These are phyloP conservation scores for Phytoseiulus persimilis DNA, from an alignment of 2,888 invertebrate species.

Conservation along the genomic window DNA sequence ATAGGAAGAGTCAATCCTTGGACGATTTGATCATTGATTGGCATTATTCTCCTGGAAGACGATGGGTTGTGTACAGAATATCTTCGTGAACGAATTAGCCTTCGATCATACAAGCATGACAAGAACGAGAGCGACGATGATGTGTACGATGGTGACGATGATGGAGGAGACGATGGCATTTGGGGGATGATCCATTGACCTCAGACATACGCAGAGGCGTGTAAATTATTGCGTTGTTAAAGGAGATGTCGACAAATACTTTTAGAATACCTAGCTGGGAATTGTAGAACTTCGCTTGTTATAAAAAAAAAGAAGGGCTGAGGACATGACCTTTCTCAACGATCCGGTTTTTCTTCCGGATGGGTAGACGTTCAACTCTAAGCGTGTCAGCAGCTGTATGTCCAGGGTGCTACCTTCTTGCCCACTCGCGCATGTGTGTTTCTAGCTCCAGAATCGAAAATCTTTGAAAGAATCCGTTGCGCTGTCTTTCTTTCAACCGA, in stretches of 20 bases:
- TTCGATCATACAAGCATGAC: neutral
- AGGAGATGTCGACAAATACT: neutral
- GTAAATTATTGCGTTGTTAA: neutral
- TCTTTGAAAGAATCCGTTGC: neutral
- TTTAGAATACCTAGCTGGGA: neutral
- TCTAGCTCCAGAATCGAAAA: neutral
- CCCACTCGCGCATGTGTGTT: neutral
- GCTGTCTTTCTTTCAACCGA: neutral
- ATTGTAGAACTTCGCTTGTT: neutral
- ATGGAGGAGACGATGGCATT: neutral
- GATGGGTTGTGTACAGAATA: neutral
- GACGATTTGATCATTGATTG: neutral
- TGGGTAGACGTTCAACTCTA: neutral
- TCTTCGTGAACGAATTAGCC: neutral
- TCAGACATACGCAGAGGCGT: neutral
- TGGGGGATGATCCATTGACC: neutral
- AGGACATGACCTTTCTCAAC: neutral
- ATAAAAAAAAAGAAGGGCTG: neutral
- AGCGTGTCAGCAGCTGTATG: neutral
- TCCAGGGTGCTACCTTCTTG: neutral
- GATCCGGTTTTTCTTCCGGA: neutral
- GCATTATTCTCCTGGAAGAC: neutral
- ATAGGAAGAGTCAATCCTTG: neutral
- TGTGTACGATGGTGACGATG: neutral
- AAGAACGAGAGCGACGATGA: neutral